These are phyloP conservation scores for Eupithecia vulgata DNA, from an alignment of 2,888 invertebrate species.

Conservation along the genomic window DNA sequence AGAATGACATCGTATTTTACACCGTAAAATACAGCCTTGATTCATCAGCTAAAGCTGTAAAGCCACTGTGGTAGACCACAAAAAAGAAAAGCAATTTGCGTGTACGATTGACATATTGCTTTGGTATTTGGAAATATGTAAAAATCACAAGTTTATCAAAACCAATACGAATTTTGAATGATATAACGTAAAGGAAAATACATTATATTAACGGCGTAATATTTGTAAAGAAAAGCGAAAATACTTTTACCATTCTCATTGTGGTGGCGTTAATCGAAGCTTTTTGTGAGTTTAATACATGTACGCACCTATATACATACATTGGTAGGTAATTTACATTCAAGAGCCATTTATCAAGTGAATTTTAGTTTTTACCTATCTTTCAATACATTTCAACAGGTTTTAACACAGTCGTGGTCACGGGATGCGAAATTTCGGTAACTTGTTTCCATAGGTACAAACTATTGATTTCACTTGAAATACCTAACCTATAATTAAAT, in stretches of 20 bases:
- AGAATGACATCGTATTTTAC: constrained; percentile 62
- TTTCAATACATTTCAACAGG: no score
- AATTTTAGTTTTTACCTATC: no score
- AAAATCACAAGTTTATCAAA: background rate
- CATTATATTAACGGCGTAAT: background rate
- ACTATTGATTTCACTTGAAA: no score
- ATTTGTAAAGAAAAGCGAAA: background rate
- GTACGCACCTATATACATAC: no score
- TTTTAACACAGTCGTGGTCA: no score
- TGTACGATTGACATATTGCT: background rate
- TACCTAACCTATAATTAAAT: background rate
- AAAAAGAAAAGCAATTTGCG: background rate
- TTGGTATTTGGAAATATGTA: background rate
- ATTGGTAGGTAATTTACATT: no score
- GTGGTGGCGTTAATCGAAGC: no score
- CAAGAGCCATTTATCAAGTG: no score
- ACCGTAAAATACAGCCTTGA: constrained; percentile 52
- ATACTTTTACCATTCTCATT: background rate
- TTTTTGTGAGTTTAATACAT: no score
- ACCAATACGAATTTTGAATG: background rate
- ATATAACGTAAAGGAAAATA: background rate
- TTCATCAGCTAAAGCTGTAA: constrained; percentile 41
- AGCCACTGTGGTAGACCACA: background rate
- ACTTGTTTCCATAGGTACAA: no score
- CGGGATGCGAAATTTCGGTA: no score